Evolutionary conservation across 2,797 vertebrate species (phyloP), one percentile per base, ranked within the genome.

Genomic region (Phalanger gymnotis): DNA sequence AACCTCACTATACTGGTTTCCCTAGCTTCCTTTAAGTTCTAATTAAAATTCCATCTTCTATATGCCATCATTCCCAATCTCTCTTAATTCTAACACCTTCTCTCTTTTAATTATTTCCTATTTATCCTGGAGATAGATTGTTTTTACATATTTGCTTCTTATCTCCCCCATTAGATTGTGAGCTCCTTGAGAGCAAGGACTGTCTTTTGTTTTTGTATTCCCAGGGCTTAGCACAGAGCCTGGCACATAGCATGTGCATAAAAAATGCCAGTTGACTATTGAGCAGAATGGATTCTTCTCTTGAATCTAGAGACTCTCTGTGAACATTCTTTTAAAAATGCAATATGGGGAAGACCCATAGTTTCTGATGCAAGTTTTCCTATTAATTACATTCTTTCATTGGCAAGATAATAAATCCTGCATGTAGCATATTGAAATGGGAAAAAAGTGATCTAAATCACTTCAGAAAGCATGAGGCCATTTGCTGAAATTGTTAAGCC

Each of bases 321-420:
- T 94, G n/a, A 97, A 87, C 91, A 92, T 94, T 92, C 30, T 47
- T 94, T 91, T 96, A 27, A 94, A 96, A 92, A 94, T 94, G n/a
- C 51, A 25, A 66, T 91, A 54, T 58, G 25, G 0, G 1, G 97
- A 73, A 93, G 94, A 91, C 89, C 53, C 91, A 16, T 87, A 61
- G 47, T 52, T 94, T 93, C 54, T 95, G 91, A 14, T 81, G 66
- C 66, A 47, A 94, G 10, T 58, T 97, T 97, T 97, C 90, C 54
- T 73, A 93, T 30, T 22, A 54, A 28, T 40, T 94, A 25, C 9
- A 90, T 61, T 95, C 56, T 47, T 96, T 91, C 27, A 57, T 95
- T 95, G 91, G 58, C 90, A 92, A 54, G 58, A 57, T 95, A 51
- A 5, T 96, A 94, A 97, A 92, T 96, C 93, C 95, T 66, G 28